Conservation (phyloP, 2,888 invertebrate genomes). For the Herminia tarsipennalis region DNA sequence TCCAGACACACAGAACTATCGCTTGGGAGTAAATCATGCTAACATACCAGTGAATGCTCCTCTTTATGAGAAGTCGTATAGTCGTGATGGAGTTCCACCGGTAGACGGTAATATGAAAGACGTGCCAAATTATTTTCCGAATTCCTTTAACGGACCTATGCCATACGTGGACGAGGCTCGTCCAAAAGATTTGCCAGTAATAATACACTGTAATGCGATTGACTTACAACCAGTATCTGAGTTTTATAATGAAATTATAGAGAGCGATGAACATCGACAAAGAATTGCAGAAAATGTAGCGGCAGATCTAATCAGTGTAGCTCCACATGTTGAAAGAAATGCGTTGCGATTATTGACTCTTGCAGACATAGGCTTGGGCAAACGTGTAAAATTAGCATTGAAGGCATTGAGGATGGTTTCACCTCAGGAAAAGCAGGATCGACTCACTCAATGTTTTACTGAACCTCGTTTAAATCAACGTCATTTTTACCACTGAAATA, state of each 20-base stretch:
- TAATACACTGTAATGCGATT: slow-evolving; percentile 53
- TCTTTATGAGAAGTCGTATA: slow-evolving; percentile 55
- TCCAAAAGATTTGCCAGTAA: slow-evolving; percentile 47
- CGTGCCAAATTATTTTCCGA: too few species aligned
- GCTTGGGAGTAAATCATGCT: slow-evolving; percentile 62
- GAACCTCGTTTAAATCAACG: too few species aligned
- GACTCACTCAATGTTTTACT: background rate
- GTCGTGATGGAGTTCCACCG: slow-evolving; percentile 86
- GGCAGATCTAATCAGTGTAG: slow-evolving; percentile 3
- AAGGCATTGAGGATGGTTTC: slow-evolving; percentile 2
- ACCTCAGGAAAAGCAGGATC: background rate
- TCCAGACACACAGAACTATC: slow-evolving; percentile 62
- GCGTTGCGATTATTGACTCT: slow-evolving; percentile 6
- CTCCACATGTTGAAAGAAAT: slow-evolving; percentile 19
- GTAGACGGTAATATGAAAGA: slow-evolving; percentile 91
- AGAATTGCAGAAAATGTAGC: slow-evolving; percentile 33
- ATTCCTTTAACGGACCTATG: slow-evolving; percentile 94
- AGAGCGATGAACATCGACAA: slow-evolving; percentile 35
- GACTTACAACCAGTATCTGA: slow-evolving; percentile 87
- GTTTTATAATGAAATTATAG: slow-evolving; percentile 86
- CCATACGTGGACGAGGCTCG: slow-evolving; percentile 80
- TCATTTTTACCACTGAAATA: too few species aligned
- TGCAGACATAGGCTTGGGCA: slow-evolving; percentile 9
- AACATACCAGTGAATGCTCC: slow-evolving; percentile 64
- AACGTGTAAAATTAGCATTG: slow-evolving; percentile 6